Base-by-base conservation (phyloP, 2,113 vertebrate species). In the Urocitellus parryii region DNA sequence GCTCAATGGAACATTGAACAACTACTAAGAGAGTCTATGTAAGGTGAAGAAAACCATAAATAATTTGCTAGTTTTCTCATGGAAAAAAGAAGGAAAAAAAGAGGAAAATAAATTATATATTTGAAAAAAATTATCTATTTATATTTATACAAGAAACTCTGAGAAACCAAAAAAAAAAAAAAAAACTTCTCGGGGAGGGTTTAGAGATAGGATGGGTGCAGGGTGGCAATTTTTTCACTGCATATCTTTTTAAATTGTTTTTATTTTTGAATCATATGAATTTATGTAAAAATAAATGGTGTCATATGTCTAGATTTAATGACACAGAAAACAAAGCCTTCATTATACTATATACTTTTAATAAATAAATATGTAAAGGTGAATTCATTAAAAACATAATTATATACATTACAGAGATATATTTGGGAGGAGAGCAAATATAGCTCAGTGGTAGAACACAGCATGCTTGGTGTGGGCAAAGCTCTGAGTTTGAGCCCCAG, bases 231-330 rank as follows among this genome's bases (percentile, higher is more conserved):
- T 27, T 92, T 84, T 65, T 89, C 17, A 58, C 6, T 51, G 48
- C 1, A 3, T 42, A 5, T 61, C 22, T 94, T 86, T 56, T 89
- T 80, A 80, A 89, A 85, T 13, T 78, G 56, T 58, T 91, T 63
- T 88, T 17, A 77, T 29, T 92, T 80, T 25, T 95, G 17, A 95
- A 58, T 22, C 48, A 58, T 4, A 95, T 45, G 22, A 80, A 85
- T 81, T 76, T 70, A 92, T 32, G 37, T 74, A 80, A 95, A 92
- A 85, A 72, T 72, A 91, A 93, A 79, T 72, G 24, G 39, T 73
- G 34, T 12, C 73, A 73, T 5, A 73, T 18, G 22, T 74, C 5
- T 89, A 42, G 4, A 78, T 13, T 92, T 56, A 95, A 58, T 51
- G 51, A 92, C 13, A 86, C 0, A 76, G 4, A 80, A 68, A 85